These are phyloP conservation scores for Labrus mixtus DNA, from an alignment of 2,113 vertebrate species.

Conservation along the genomic window DNA sequence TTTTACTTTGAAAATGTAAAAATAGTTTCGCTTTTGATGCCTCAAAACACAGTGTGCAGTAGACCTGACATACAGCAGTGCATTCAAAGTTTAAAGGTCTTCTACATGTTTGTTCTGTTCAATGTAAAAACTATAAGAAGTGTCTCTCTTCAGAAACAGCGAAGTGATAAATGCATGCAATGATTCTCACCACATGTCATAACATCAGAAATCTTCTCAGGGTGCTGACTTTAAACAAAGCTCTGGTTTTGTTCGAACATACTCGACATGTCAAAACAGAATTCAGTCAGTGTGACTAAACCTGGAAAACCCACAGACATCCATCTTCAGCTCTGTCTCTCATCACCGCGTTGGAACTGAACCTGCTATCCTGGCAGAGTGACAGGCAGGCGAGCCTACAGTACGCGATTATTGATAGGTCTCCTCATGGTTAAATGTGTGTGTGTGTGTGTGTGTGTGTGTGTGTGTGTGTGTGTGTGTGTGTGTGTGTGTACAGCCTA, in stretches of 20 bases:
- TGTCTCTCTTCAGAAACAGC: neutral
- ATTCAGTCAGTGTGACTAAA: constrained; percentile 44
- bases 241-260: neutral
- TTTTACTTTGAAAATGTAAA: too few species aligned
- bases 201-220: neutral
- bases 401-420: constrained; percentile 32
- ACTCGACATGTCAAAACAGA: constrained; percentile 44
- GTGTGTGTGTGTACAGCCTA: constrained; percentile 11
- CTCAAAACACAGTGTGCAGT: too few species aligned
- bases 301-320: constrained; percentile 50
- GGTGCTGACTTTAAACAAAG: neutral
- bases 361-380: constrained; percentile 20
- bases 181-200: neutral
- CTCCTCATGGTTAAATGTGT: constrained; percentile 6
- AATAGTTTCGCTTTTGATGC: too few species aligned
- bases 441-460: constrained; percentile 13
- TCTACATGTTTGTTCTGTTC: neutral
- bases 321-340: constrained; percentile 46
- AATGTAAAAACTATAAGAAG: neutral
- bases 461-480: constrained; percentile 15
- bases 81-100: neutral
- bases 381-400: constrained; percentile 12
- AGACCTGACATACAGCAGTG: too few species aligned
- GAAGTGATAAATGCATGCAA: neutral
- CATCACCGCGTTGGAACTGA: constrained; percentile 30